Evolutionary conservation across 2,113 vertebrate genomes (phyloP).

Genomic region (Dasyornis broadbenti): DNA sequence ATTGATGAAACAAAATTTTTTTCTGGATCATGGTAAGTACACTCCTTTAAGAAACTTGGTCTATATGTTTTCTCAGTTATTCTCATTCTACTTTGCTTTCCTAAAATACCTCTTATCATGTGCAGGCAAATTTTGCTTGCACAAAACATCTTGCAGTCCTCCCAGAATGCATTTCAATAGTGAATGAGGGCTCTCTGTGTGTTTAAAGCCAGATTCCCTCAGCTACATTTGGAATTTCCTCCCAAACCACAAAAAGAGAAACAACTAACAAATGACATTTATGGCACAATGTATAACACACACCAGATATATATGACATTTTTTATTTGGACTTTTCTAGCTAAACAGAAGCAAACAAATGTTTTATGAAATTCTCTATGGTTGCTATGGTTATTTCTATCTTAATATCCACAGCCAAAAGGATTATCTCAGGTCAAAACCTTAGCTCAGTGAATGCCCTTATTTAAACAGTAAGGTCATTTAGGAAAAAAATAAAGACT

Average conservation of each 20-base stretch:
- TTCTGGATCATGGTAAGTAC: not conserved
- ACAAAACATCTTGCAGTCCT: conserved; percentile 48
- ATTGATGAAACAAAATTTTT: not conserved
- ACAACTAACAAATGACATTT: conserved; percentile 69
- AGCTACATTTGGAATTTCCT: conserved; percentile 66
- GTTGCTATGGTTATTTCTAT: conserved; percentile 47
- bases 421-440: conserved; percentile 30
- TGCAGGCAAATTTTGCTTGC: conserved; percentile 16
- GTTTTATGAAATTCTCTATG: conserved; percentile 50
- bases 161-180: conserved; percentile 54
- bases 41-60: not conserved
- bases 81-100: not conserved
- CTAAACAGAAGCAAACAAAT: conserved; percentile 67
- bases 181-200: conserved; percentile 44
- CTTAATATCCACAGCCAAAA: not conserved
- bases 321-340: conserved; percentile 61
- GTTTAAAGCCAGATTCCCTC: conserved; percentile 58
- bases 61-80: not conserved
- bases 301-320: conserved; percentile 62
- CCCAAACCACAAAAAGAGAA: conserved; percentile 68
- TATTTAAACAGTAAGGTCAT: conserved; percentile 15
- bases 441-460: not conserved
- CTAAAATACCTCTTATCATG: conserved; percentile 33
- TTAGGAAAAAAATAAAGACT: not conserved
- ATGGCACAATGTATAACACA: conserved; percentile 66